A percentile compares a stretch with the other conserved stretches of the same genome.
Evolutionary conservation across 2,797 vertebrate species (phyloP).

Genomic region (Typhlichthys eigenmanni): DNA sequence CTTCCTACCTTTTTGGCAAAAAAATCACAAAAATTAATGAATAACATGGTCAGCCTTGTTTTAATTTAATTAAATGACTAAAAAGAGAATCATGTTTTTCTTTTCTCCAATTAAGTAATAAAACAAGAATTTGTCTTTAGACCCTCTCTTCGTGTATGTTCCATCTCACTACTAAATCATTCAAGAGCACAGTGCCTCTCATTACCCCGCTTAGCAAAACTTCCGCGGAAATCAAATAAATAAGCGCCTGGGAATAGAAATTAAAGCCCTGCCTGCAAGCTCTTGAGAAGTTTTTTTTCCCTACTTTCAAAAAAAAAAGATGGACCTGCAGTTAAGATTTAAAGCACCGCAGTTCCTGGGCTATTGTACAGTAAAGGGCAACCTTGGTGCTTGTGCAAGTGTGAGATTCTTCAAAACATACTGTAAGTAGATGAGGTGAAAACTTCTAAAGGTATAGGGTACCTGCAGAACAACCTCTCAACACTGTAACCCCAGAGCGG

Average conservation of each 20-base stretch:
- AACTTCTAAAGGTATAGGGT: background rate
- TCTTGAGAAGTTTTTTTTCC: conserved; percentile 45
- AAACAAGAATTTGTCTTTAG: conserved; percentile 81
- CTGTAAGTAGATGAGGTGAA: no score
- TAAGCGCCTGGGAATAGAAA: conserved; percentile 84
- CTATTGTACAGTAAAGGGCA: conserved; percentile 35
- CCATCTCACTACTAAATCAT: conserved; percentile 84
- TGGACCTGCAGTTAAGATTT: conserved; percentile 50
- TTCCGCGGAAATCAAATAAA: conserved; percentile 91
- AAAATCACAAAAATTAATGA: conserved; percentile 40
- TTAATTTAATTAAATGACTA: conserved; percentile 30
- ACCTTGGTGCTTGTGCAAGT: conserved; percentile 21
- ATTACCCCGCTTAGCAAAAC: conserved; percentile 92
- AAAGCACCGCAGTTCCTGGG: conserved; percentile 52
- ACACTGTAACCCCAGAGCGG: conserved; percentile 5
- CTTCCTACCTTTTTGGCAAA: background rate
- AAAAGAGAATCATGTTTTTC: conserved; percentile 69
- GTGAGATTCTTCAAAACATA: conserved; percentile 16
- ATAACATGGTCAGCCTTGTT: conserved; percentile 44
- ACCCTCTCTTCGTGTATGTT: conserved; percentile 65
- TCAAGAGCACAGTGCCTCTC: conserved; percentile 86
- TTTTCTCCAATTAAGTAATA: conserved; percentile 83
- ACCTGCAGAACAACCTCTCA: background rate
- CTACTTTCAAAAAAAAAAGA: conserved; percentile 31
- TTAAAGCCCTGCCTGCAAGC: conserved; percentile 80